phyloP scores from a whole-genome alignment of 2,888 invertebrate genomes.

The Drosophila ezoana region DNA sequence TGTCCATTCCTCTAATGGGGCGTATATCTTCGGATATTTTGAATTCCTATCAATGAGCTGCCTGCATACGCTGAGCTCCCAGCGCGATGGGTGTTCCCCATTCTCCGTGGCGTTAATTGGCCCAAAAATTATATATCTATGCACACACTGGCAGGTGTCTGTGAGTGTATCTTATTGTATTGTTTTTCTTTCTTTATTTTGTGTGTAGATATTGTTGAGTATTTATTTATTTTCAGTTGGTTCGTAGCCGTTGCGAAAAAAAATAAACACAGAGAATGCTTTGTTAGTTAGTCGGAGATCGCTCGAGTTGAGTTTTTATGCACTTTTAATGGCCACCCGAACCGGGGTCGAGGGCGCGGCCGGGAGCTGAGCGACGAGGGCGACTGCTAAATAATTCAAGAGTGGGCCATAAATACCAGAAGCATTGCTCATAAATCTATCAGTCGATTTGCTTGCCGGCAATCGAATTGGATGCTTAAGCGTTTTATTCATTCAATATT shows the following conservation, averaged over 20 bases:
- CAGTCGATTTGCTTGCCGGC: conserved; percentile 76
- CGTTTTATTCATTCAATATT: conserved; percentile 70
- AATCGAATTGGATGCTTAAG: conserved; percentile 75
- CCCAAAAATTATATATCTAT: conserved; percentile 39
- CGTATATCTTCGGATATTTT: background rate
- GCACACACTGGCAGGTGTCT: conserved; percentile 28
- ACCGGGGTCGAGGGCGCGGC: conserved; percentile 5
- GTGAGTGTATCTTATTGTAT: background rate
- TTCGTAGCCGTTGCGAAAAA: conserved; percentile 62
- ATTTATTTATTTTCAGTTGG: conserved; percentile 61
- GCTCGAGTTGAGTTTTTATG: conserved; percentile 48
- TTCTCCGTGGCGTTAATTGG: conserved; percentile 62
- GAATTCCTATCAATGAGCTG: conserved; percentile 1
- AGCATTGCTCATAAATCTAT: conserved; percentile 82
- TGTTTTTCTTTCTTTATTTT: background rate
- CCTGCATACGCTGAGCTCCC: background rate
- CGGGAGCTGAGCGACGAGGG: conserved; percentile 27
- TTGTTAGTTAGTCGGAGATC: conserved; percentile 33
- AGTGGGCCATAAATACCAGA: conserved; percentile 67
- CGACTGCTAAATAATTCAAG: conserved; percentile 63
- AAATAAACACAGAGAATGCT: conserved; percentile 56
- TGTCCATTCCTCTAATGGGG: background rate
- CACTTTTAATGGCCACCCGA: conserved; percentile 53
- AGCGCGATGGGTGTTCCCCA: conserved; percentile 56
- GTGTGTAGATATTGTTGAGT: conserved; percentile 6